Conservation (phyloP, 2,888 invertebrate genomes). For the Tricholauxania praeusta region DNA sequence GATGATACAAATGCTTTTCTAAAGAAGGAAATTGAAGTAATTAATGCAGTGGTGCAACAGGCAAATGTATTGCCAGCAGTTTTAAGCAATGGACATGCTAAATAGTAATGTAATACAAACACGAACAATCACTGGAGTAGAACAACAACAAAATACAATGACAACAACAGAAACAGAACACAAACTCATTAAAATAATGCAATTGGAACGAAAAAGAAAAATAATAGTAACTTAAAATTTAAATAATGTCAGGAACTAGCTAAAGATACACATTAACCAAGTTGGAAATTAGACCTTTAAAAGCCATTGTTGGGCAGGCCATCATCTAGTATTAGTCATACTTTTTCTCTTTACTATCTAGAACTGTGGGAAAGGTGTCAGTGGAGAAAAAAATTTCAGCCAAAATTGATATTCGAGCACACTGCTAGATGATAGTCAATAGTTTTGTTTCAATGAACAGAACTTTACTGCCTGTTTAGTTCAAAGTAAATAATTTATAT, state of each 20-base stretch:
- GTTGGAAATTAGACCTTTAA: no score
- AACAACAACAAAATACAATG: conserved; percentile 11
- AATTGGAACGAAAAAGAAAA: background rate
- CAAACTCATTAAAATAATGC: conserved; percentile 16
- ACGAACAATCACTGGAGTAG: background rate
- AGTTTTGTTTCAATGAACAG: no score
- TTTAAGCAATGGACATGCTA: conserved; percentile 68
- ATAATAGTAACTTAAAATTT: conserved; percentile 16
- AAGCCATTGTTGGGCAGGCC: no score
- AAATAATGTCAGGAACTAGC: conserved; percentile 8
- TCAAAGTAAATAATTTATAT: no score
- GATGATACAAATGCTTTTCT: conserved; percentile 50
- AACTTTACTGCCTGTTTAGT: no score
- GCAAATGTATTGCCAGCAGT: conserved; percentile 67
- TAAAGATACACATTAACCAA: no score
- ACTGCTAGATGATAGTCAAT: no score
- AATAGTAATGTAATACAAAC: conserved; percentile 56
- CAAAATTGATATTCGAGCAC: no score
- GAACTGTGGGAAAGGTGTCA: background rate
- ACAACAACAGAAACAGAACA: conserved; percentile 29
- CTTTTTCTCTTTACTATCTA: background rate
- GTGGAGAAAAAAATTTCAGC: background rate
- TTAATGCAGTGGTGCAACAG: conserved; percentile 68
- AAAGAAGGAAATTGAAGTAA: conserved; percentile 67
- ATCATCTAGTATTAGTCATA: no score